Base-by-base conservation (phyloP, 2,113 vertebrate species). In the Phyllostomus hastatus region DNA sequence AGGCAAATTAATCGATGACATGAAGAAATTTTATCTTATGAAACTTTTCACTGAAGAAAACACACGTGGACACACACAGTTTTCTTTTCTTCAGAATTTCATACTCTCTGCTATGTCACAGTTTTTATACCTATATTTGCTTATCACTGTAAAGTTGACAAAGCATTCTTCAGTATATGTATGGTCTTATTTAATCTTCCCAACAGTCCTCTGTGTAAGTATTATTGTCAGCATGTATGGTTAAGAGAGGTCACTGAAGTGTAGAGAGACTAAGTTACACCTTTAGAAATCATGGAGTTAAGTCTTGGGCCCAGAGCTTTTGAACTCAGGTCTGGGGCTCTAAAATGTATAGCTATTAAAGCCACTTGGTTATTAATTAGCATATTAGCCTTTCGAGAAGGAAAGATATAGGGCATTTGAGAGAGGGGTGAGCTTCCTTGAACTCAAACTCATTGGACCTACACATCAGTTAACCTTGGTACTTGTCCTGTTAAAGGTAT, bases 41-140 rank as follows among this genome's bases (percentile, higher is more conserved):
- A 93, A 91, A 24, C 93, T 86, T 97, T 78, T 46, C 88, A 33
- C 1, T 12, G 11, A 91, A 90, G 46, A 82, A 67, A 26, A 72
- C 20, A 85, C 22, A 61, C 7, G 31, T 33, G 19, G 16, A 82
- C 4, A 10, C 5, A 35, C n/a, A 64, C 12, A 59, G 4, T 50
- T 90, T 79, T 88, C 83, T 90, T 80, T 81, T 78, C 35, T 95
- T 31, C 4, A 69, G 57, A 87, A n/a, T 91, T 86, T 92, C n/a
- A 64, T 61, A 64, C 48, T 54, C 5, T 66, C 83, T 83, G 20
- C 66, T 84, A 31, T 38, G 12, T 61, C 52, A 54, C 5, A 59
- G 19, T 73, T 67, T 92, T 66, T 19, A 8, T 61, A 59, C 10
- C 14, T 41, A 11, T 46, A 67, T 92, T 92, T 90, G 20, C 52